phyloP scores from a whole-genome alignment of 1,140 invertebrate genomes.

The Chymomyza costata region DNA sequence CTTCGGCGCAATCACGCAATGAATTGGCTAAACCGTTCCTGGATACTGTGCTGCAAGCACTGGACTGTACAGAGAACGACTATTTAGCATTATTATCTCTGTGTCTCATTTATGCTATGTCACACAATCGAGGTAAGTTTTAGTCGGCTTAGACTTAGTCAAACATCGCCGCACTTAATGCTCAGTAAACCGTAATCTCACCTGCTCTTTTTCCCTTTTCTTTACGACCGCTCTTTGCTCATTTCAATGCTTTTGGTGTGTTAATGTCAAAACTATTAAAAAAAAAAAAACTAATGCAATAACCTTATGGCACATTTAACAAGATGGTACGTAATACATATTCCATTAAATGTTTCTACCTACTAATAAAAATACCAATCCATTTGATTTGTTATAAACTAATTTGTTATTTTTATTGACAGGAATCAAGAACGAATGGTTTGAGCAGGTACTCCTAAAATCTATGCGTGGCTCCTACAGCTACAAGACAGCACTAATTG shows the following conservation, averaged over 20 bases:
- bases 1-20: conserved; percentile 25
- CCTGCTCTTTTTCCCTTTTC: conserved; percentile 32
- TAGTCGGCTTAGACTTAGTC: not conserved
- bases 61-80: conserved; percentile 94
- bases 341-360: conserved; percentile 14
- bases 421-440: conserved; percentile 85
- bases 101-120: conserved; percentile 94
- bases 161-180: too few relatives aligned
- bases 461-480: conserved; percentile 57
- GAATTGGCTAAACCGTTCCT: conserved; percentile 83
- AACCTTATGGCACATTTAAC: conserved; percentile 37
- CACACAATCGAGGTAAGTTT: conserved; percentile 91
- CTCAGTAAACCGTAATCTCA: conserved; percentile 34
- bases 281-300: conserved; percentile 21
- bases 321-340: conserved; percentile 61
- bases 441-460: conserved; percentile 81
- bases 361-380: too few relatives aligned
- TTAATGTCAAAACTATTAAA: conserved; percentile 20
- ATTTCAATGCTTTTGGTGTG: conserved; percentile 48
- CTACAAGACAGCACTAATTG: conserved; percentile 86
- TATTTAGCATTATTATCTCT: conserved; percentile 94
- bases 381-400: not conserved
- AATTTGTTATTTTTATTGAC: conserved; percentile 15
- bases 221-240: conserved; percentile 40
- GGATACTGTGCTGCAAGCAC: conserved; percentile 89